Evolutionary conservation across 1,140 invertebrate species (phyloP).

Genomic region (Penaeus chinensis): DNA sequence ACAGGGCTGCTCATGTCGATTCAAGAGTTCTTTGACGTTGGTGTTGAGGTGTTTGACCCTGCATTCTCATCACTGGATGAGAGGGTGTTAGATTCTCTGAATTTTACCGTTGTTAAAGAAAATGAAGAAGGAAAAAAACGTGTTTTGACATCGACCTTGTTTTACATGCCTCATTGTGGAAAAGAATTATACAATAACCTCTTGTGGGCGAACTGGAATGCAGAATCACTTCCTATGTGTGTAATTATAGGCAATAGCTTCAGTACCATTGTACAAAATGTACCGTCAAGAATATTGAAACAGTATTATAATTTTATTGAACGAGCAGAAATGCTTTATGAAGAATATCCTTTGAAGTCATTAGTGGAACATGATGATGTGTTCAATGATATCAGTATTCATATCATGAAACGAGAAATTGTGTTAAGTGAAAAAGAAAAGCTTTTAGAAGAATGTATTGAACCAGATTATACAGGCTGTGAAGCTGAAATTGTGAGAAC

Average conservation of each 20-base stretch:
- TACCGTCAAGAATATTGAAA: conserved; percentile 47
- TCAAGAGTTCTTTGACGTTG: conserved; percentile 26
- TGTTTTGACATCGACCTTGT: conserved; percentile 63
- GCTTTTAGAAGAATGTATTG: conserved; percentile 24
- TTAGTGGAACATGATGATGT: conserved; percentile 43
- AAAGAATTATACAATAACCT: conserved; percentile 68
- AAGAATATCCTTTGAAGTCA: conserved; percentile 41
- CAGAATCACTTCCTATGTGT: conserved; percentile 62
- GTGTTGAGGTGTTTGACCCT: conserved; percentile 59
- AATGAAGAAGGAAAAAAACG: conserved; percentile 66
- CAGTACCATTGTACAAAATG: conserved; percentile 50
- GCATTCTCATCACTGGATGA: conserved; percentile 49
- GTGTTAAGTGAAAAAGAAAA: not conserved
- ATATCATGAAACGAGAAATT: not conserved
- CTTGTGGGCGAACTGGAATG: conserved; percentile 67
- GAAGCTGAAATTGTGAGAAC: conserved; percentile 27
- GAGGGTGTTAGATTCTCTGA: conserved; percentile 38
- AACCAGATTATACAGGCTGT: conserved; percentile 46
- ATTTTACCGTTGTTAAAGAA: conserved; percentile 35
- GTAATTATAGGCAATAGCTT: conserved; percentile 69
- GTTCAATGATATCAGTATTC: conserved; percentile 57
- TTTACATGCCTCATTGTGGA: conserved; percentile 69
- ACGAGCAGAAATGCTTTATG: conserved; percentile 23
- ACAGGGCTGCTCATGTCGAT: conserved; percentile 58
- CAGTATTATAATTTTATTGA: conserved; percentile 49